Conservation (phyloP, 2,113 vertebrate species). For the Ancistrus triradiatus region DNA sequence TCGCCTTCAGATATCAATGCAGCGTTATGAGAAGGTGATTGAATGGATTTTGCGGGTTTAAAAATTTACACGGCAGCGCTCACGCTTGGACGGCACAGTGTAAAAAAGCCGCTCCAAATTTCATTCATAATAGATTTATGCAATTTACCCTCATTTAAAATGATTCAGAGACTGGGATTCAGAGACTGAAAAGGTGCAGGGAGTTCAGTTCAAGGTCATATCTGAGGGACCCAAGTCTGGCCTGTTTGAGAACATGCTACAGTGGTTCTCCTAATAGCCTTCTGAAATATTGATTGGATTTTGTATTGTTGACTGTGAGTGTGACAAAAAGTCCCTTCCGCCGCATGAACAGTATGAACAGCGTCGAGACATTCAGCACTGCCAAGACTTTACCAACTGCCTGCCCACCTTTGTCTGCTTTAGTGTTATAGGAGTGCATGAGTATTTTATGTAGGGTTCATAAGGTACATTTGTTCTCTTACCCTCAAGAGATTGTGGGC, state of each 20-base stretch:
- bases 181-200: neutral
- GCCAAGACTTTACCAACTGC: no score
- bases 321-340: constrained; percentile 43
- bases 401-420: no score
- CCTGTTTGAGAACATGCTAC: constrained; percentile 11
- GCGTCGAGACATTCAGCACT: neutral
- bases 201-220: constrained; percentile 3
- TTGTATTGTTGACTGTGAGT: constrained; percentile 44
- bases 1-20: neutral
- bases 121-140: no score
- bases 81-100: neutral
- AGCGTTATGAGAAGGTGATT: neutral
- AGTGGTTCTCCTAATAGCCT: constrained; percentile 29
- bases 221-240: neutral
- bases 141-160: no score
- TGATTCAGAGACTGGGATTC: no score
- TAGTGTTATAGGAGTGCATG: no score
- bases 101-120: neutral
- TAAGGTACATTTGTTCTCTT: no score
- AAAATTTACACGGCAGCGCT: neutral
- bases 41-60: constrained; percentile 5
- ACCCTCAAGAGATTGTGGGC: no score
- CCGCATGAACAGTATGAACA: constrained; percentile 17
- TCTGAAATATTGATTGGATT: constrained; percentile 61
- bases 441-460: no score